Percentiles rank a stretch among this genome's conserved stretches.
These are phyloP conservation scores for Lacanobia wlatinum DNA, from an alignment of 2,888 invertebrate species.

Conservation along the genomic window DNA sequence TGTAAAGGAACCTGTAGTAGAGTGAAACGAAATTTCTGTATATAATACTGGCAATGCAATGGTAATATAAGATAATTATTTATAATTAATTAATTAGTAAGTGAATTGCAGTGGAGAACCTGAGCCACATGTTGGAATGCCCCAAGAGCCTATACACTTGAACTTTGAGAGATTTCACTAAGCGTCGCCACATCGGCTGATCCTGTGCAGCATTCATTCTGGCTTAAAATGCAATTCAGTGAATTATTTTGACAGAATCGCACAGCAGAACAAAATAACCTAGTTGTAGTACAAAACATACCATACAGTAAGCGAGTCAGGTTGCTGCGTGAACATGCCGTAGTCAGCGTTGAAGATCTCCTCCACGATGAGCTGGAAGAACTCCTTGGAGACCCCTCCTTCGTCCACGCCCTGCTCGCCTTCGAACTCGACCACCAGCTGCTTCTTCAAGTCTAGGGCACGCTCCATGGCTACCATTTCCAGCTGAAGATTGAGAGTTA, in stretches of 20 bases:
- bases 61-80: no score
- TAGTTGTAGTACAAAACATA: constrained; percentile 62
- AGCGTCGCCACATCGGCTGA: no score
- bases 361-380: constrained; percentile 98
- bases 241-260: background rate
- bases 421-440: constrained; percentile 98
- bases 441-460: constrained; percentile 97
- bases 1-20: no score
- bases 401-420: constrained; percentile 99
- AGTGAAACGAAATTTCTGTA: no score
- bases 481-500: constrained; percentile 87
- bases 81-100: no score
- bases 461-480: constrained; percentile 98
- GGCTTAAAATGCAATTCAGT: no score
- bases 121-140: no score
- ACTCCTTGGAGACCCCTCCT: constrained; percentile 99
- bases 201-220: no score
- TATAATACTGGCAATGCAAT: no score
- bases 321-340: constrained; percentile 95
- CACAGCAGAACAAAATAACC: background rate
- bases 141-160: no score
- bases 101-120: no score
- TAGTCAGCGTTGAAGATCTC: constrained; percentile 99
- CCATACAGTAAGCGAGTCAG: constrained; percentile 93
- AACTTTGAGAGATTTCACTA: no score